Evolutionary conservation across 2,113 vertebrate genomes (phyloP).

Genomic region (Xyliphius kryptos): DNA sequence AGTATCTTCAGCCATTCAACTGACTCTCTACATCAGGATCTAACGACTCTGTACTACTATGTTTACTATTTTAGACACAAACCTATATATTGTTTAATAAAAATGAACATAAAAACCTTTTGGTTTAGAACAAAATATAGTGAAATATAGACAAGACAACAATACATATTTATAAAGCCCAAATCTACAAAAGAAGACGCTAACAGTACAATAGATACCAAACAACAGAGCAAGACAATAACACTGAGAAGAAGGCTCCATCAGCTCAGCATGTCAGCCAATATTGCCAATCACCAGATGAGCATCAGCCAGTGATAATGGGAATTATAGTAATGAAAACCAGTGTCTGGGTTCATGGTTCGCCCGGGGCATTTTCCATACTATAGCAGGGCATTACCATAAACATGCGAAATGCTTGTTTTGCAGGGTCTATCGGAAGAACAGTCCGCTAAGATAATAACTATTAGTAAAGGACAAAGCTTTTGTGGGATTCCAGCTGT

Average conservation of each 20-base stretch:
- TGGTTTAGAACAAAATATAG: too few species aligned
- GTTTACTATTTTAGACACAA: too few species aligned
- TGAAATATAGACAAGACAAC: too few species aligned
- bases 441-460: conserved; percentile 97
- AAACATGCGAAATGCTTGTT: conserved; percentile 91
- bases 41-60: too few species aligned
- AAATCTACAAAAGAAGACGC: too few species aligned
- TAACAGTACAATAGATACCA: neutral
- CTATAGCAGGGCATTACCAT: conserved; percentile 72
- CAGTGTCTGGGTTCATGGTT: conserved; percentile 59
- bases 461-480: conserved; percentile 99
- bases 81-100: too few species aligned
- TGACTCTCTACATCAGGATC: too few species aligned
- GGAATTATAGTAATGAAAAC: conserved; percentile 74
- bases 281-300: conserved; percentile 59
- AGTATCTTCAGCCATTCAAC: too few species aligned
- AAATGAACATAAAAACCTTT: too few species aligned
- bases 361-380: conserved; percentile 54
- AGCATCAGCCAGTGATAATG: conserved; percentile 68
- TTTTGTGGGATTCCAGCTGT: conserved; percentile 92
- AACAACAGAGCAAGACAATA: conserved; percentile 24
- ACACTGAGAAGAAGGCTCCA: conserved; percentile 14
- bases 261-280: conserved; percentile 40
- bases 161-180: too few species aligned
- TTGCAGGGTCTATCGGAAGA: conserved; percentile 75